Evolutionary conservation across 2,888 invertebrate species (phyloP).

Genomic region (Harpalus rubripes): DNA sequence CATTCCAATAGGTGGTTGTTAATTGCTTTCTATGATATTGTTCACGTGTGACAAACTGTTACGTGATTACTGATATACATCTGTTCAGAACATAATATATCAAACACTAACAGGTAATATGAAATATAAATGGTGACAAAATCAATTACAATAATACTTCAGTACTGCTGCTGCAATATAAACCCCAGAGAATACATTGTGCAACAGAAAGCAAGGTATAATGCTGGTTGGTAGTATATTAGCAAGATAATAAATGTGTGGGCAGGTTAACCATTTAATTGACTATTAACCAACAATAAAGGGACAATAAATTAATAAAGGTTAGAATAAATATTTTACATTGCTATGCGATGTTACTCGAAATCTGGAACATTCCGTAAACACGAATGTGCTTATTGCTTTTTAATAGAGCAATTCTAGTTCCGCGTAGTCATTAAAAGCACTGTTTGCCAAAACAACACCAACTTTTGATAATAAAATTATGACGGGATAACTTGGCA

Average conservation of each 20-base stretch:
- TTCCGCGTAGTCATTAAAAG: constrained; percentile 62
- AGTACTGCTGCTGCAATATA: background rate
- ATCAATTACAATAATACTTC: background rate
- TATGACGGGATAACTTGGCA: constrained; percentile 54
- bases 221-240: constrained; percentile 20
- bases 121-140: background rate
- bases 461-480: constrained; percentile 64
- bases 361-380: constrained; percentile 55
- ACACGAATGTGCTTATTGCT: constrained; percentile 63
- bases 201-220: constrained; percentile 17
- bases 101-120: background rate
- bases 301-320: constrained; percentile 56
- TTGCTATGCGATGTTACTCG: constrained; percentile 45
- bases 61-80: background rate
- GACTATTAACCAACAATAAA: constrained; percentile 57
- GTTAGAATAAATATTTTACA: constrained; percentile 51
- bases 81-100: background rate
- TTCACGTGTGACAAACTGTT: constrained; percentile 2
- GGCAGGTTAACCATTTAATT: constrained; percentile 39
- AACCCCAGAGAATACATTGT: background rate
- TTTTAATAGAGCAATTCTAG: constrained; percentile 65
- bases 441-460: constrained; percentile 58
- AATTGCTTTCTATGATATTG: background rate
- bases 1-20: background rate
- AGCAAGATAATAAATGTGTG: background rate